These are phyloP conservation scores for Manacus vitellinus DNA, from an alignment of 2,113 vertebrate genomes.

Conservation along the genomic window DNA sequence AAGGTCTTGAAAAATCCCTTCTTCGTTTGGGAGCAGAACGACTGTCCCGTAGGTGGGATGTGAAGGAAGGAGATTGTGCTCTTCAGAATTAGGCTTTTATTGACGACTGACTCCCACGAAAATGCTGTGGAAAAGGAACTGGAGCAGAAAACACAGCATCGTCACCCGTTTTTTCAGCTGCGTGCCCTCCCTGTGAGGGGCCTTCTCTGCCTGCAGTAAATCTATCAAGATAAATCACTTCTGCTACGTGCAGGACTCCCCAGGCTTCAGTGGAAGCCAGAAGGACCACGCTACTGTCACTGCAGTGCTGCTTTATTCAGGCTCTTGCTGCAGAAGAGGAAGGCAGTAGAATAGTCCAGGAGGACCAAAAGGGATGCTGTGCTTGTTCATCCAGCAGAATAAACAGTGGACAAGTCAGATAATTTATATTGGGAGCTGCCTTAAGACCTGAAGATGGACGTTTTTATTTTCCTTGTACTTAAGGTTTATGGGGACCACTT, in stretches of 20 bases:
- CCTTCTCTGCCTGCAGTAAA: neutral
- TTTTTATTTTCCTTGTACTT: neutral
- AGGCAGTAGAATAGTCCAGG: neutral
- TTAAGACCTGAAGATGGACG: neutral
- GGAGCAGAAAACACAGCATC: neutral
- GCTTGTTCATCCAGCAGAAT: neutral
- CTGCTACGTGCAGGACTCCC: neutral
- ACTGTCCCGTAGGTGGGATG: neutral
- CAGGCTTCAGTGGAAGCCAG: neutral
- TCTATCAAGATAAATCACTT: neutral
- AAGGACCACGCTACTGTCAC: neutral
- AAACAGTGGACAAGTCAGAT: neutral
- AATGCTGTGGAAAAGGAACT: neutral
- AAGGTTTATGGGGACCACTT: neutral
- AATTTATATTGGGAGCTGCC: neutral
- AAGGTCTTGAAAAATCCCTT: neutral
- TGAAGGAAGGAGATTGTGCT: neutral
- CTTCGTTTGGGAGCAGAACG: neutral
- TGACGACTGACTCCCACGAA: neutral
- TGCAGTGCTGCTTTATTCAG: neutral
- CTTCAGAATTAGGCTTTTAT: neutral
- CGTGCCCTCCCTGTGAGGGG: neutral
- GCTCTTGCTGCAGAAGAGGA: neutral
- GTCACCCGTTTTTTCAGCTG: neutral
- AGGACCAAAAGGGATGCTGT: neutral